Base-by-base conservation (phyloP, 2,113 vertebrate genomes). In the Donacobius atricapilla region DNA sequence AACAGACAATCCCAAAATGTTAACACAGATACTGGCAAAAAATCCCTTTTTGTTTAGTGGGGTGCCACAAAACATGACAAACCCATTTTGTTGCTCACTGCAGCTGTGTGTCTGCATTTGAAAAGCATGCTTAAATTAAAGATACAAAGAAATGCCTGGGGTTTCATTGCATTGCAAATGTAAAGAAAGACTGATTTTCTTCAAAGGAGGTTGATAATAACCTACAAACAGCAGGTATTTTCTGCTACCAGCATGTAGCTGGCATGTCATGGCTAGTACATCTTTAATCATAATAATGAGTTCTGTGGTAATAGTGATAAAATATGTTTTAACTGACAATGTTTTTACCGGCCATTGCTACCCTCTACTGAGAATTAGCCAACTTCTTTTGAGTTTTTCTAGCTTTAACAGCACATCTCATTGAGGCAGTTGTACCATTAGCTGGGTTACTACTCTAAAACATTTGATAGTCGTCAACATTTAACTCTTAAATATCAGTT, bases 281-380 rank as follows among this genome's bases (percentile, higher is more conserved):
- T 97, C 92, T 97, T 97, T 97, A 96, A 97, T 97, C 92, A 97
- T 94, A 96, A 96, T 96, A 97, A 97, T 93, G 95, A 95, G 86
- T 95, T 97, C 84, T 91, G 75, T 72, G 75, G 94, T 95, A 97
- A 96, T 94, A 91, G 79, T 78, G 90, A 93, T 94, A 96, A 97
- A 97, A 95, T 96, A 96, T 91, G 91, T 95, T 93, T 88, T 87
- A 93, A 94, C 95, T 90, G 92, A 90, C 92, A 89, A 65, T 92
- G 86, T 53, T 96, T 95, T 91, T 86, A 88, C 82, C 85, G 96
- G 82, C 53, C 72, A 90, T 50, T 94, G 80, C 90, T 96, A 95
- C 57, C 30, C 70, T 89, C 65, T 58, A 53, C 33, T 72, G 90
- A 93, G 73, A 95, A 92, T 83, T 58, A 93, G 61, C 40, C 2